phyloP scores from a whole-genome alignment of 2,888 invertebrate species.

The Agrochola lota region DNA sequence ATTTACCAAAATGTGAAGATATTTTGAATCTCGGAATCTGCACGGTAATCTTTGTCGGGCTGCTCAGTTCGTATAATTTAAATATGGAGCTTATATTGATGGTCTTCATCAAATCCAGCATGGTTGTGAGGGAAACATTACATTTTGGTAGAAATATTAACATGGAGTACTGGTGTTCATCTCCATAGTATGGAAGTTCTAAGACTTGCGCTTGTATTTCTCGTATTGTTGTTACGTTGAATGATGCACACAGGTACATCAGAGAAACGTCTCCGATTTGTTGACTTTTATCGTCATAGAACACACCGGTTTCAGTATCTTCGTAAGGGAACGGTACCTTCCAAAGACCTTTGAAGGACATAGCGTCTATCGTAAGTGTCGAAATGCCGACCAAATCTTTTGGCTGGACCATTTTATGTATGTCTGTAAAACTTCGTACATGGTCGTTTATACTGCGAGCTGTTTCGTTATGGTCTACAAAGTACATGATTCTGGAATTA shows the following conservation, averaged over 20 bases:
- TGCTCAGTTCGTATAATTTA: slow-evolving; percentile 78
- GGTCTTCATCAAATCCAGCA: slow-evolving; percentile 86
- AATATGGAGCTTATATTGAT: slow-evolving; percentile 87
- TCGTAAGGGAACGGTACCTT: slow-evolving; percentile 72
- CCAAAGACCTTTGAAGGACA: slow-evolving; percentile 85
- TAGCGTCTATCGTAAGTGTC: slow-evolving; percentile 79
- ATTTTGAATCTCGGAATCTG: slow-evolving; percentile 91
- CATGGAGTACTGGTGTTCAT: slow-evolving; percentile 90
- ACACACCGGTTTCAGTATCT: slow-evolving; percentile 75
- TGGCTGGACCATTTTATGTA: slow-evolving; percentile 78
- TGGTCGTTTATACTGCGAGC: slow-evolving; percentile 78
- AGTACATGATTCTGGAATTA: slow-evolving; percentile 72
- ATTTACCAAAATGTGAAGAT: slow-evolving; percentile 84
- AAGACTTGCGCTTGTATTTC: slow-evolving; percentile 76
- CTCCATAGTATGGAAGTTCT: slow-evolving; percentile 80
- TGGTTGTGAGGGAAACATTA: slow-evolving; percentile 79
- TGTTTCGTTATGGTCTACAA: slow-evolving; percentile 69
- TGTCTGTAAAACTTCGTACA: slow-evolving; percentile 77
- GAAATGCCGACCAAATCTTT: slow-evolving; percentile 74
- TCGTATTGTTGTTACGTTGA: slow-evolving; percentile 70
- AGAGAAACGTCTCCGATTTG: slow-evolving; percentile 80
- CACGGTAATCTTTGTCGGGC: slow-evolving; percentile 76
- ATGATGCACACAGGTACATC: slow-evolving; percentile 74
- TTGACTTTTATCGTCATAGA: slow-evolving; percentile 76
- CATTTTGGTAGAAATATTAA: slow-evolving; percentile 90